Conservation (phyloP, 2,797 vertebrate genomes). For the Brachyalestes nurse region DNA sequence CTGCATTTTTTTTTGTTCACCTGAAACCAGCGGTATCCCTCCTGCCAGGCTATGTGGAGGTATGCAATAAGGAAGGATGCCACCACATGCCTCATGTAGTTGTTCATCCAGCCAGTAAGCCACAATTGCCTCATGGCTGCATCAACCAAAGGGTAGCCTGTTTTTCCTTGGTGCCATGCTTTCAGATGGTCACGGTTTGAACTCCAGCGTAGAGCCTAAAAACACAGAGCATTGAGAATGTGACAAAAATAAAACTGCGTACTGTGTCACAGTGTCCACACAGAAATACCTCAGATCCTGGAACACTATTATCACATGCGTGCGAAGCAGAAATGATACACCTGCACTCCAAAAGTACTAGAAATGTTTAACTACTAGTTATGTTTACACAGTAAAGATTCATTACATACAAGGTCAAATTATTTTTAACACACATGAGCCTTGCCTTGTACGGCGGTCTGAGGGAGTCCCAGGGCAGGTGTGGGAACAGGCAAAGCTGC, state of each 20-base stretch:
- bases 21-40: conserved; percentile 1
- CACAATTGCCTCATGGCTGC: conserved; percentile 81
- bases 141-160: conserved; percentile 67
- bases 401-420: not conserved
- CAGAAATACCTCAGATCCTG: not conserved
- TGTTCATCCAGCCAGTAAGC: conserved; percentile 80
- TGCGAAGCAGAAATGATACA: not conserved
- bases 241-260: not conserved
- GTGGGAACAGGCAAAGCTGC: conserved; percentile 76
- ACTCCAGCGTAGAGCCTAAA: not conserved
- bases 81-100: conserved; percentile 80
- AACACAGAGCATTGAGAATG: not conserved
- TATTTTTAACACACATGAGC: not conserved
- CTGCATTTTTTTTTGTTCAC: not conserved
- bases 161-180: not conserved
- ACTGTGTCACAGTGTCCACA: not conserved
- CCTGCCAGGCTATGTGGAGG: conserved; percentile 62
- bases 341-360: not conserved
- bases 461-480: conserved; percentile 67
- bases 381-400: not conserved
- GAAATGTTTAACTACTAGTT: not conserved
- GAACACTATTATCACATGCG: not conserved
- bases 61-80: conserved; percentile 79
- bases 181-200: not conserved
- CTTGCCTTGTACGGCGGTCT: not conserved